Evolutionary conservation across 2,888 invertebrate species (phyloP), one percentile per base, ranked within the genome.

Genomic region (Pollenia griseotomentosa): DNA sequence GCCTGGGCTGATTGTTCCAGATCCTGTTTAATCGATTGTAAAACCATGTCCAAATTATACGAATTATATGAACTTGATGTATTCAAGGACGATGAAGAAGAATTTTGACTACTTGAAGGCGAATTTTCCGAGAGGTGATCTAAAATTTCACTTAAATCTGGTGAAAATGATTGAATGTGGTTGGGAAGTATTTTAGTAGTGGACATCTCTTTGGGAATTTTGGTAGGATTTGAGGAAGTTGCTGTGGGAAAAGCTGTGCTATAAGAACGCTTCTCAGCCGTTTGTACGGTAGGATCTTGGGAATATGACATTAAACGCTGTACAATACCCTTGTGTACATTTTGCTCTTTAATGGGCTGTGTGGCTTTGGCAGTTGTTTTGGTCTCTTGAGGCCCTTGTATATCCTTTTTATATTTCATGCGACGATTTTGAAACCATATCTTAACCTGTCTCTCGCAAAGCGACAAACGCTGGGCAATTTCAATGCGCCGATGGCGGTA

Each of bases 401-500:
- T 23, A 1, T 68, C 68, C 0, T 90, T 91, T 33, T 97, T 97
- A 95, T 95, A 96, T 92, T 97, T 97, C 97, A 97, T 97, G 53
- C 97, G 94, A 51, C 96, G 95, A 93, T 97, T 96, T 93, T 97
- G 97, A 92, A 97, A 97, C 97, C 97, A 97, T 91, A 97, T 96
- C 93, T 97, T 97, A 88, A 97, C 97, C 94, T 98, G 97, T 88
- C 97, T 94, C 91, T 98, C 97, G 61, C 97, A 97, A 83, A 99
- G 95, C 91, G 96, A 96, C 92, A 99, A 95, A 88, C 97, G 96
- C 94, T 98, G 98, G 8, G 98, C 98, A 92, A 99, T 98, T 94
- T 98, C 98, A 94, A 99, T 98, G 91, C 99, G 95, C 93, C 99
- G 95, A 92, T 98, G 95, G 88, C 99, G 95, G 68, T 98, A 98